Conservation (phyloP, 1,140 invertebrate species). For the Philaenus spumarius region DNA sequence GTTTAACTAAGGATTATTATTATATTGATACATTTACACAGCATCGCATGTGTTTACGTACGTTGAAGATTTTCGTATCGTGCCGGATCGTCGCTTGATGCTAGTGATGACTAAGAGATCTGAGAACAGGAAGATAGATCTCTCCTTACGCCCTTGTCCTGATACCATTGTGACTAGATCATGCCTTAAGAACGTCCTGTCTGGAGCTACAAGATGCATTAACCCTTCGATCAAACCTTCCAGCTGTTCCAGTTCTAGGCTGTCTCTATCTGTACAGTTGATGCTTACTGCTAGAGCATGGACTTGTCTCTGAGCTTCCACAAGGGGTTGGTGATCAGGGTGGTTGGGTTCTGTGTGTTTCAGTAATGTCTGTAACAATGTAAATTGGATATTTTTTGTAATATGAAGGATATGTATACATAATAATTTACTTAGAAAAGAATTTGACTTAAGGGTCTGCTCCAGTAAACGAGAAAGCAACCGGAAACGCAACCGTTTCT, state of each 20-base stretch:
- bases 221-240: slow-evolving; percentile 64
- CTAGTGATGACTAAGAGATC: slow-evolving; percentile 92
- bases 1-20: no score
- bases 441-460: no score
- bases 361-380: slow-evolving; percentile 62
- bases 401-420: no score
- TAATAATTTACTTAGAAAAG: no score
- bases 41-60: no score
- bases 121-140: slow-evolving; percentile 90
- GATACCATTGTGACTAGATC: slow-evolving; percentile 80
- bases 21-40: no score
- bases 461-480: no score
- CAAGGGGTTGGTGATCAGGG: slow-evolving; percentile 76
- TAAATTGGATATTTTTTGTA: no score
- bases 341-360: slow-evolving; percentile 87
- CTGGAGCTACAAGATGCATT: slow-evolving; percentile 40
- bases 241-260: slow-evolving; percentile 73
- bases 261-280: slow-evolving; percentile 80
- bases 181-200: slow-evolving; percentile 66
- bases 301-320: slow-evolving; percentile 75
- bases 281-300: slow-evolving; percentile 89
- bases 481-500: no score
- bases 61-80: slow-evolving; percentile 77
- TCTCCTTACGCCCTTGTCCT: slow-evolving; percentile 78
- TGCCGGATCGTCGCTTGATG: slow-evolving; percentile 84